Conservation (phyloP, 2,113 vertebrate species). For the Daphoenositta chrysoptera region DNA sequence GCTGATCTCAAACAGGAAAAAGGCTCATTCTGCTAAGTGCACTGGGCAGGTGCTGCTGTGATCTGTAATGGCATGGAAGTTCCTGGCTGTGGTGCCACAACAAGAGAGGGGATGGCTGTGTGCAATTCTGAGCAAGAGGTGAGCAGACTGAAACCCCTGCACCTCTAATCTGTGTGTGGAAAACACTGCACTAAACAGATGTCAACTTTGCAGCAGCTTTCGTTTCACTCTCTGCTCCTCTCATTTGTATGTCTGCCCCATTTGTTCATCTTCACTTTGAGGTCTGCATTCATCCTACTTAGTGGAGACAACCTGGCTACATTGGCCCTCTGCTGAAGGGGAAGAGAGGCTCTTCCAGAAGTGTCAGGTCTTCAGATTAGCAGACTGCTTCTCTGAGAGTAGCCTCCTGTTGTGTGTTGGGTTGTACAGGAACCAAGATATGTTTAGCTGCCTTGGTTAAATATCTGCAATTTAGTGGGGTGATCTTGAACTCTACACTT, state of each 20-base stretch:
- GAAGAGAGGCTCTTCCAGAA: neutral
- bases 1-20: neutral
- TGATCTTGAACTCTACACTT: neutral
- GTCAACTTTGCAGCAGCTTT: neutral
- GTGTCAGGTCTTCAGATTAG: neutral
- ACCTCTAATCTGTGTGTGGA: neutral
- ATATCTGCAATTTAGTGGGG: neutral
- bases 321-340: neutral
- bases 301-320: neutral
- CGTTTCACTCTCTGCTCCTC: neutral
- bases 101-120: neutral
- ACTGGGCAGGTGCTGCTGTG: accelerated
- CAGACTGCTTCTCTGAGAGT: neutral
- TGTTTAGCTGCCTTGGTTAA: neutral
- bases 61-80: neutral
- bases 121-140: neutral
- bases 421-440: neutral
- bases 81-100: neutral
- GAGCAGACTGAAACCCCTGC: neutral
- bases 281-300: neutral
- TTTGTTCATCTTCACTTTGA: neutral
- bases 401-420: neutral
- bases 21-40: neutral
- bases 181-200: neutral
- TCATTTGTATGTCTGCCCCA: neutral